Conservation (phyloP, 2,888 invertebrate species). For the Isotomurus palustris region DNA sequence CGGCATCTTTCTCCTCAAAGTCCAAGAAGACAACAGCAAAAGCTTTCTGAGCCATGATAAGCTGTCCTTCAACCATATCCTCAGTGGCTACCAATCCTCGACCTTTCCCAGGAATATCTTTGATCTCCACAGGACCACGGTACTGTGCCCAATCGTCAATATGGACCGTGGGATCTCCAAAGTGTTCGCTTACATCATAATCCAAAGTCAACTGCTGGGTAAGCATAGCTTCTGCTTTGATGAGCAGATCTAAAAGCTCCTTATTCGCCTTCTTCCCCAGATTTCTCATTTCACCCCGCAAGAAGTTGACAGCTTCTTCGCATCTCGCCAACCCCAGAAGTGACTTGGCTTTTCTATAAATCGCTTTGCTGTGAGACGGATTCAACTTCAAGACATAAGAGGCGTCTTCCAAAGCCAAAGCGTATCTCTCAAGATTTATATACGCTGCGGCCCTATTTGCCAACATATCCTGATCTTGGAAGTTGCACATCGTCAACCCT, state of each 20-base stretch:
- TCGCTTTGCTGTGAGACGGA: conserved; percentile 27
- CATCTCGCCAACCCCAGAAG: conserved; percentile 19
- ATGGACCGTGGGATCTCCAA: conserved; percentile 7
- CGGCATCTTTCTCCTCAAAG: neutral
- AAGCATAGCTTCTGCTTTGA: conserved; percentile 19
- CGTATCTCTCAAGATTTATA: conserved; percentile 22
- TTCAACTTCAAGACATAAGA: conserved; percentile 9
- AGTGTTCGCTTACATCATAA: conserved; percentile 17
- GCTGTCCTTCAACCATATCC: conserved; percentile 18
- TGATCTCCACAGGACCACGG: conserved; percentile 20
- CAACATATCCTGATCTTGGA: conserved; percentile 20
- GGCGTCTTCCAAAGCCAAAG: conserved; percentile 18
- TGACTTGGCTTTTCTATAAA: conserved; percentile 25
- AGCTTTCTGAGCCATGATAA: conserved; percentile 24
- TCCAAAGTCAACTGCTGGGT: conserved; percentile 21
- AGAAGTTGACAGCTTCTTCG: conserved; percentile 21
- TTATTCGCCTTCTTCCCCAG: conserved; percentile 6
- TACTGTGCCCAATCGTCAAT: conserved; percentile 29
- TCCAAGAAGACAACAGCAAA: conserved; percentile 31
- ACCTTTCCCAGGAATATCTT: conserved; percentile 24
- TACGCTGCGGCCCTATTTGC: conserved; percentile 31
- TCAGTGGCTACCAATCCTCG: conserved; percentile 26
- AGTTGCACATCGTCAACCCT: neutral
- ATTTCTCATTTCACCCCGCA: neutral
- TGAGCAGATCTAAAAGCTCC: conserved; percentile 15